Evolutionary conservation across 2,797 vertebrate genomes (phyloP).

Genomic region (Microcaecilia unicolor): DNA sequence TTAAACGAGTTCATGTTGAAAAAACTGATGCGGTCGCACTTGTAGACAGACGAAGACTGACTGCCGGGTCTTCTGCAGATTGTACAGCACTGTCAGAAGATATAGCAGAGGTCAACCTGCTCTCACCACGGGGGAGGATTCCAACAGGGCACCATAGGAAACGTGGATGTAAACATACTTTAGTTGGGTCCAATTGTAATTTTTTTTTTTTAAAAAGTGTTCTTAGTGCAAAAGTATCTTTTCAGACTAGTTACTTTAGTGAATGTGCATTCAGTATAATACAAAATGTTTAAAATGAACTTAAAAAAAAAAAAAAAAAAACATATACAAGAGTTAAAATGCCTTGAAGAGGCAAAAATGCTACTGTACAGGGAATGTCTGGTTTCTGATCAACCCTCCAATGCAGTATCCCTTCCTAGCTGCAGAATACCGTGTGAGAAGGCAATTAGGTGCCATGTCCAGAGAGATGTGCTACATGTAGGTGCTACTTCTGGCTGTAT

Average conservation of each 20-base stretch:
- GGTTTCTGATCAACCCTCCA: not conserved
- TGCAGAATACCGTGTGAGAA: no score
- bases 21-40: no score
- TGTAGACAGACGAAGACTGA: no score
- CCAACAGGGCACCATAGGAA: conserved; percentile 18
- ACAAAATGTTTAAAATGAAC: conserved; percentile 27
- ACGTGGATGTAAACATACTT: conserved; percentile 33
- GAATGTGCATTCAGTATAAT: conserved; percentile 32
- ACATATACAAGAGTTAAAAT: conserved; percentile 7
- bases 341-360: conserved; percentile 26
- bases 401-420: conserved; percentile 5
- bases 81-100: no score
- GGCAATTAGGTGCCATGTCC: no score
- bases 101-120: no score
- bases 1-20: no score
- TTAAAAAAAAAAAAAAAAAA: conserved; percentile 38
- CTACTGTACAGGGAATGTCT: conserved; percentile 29
- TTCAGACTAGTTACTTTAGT: conserved; percentile 5
- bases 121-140: no score
- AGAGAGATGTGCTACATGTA: no score
- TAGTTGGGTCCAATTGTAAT: conserved; percentile 6
- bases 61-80: no score
- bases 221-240: conserved; percentile 17
- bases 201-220: not conserved
- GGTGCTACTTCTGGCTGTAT: no score